Percentiles rank a stretch among this genome's conserved stretches.
Conservation (phyloP, 1,140 invertebrate genomes). For the Frieseomelitta varia region DNA sequence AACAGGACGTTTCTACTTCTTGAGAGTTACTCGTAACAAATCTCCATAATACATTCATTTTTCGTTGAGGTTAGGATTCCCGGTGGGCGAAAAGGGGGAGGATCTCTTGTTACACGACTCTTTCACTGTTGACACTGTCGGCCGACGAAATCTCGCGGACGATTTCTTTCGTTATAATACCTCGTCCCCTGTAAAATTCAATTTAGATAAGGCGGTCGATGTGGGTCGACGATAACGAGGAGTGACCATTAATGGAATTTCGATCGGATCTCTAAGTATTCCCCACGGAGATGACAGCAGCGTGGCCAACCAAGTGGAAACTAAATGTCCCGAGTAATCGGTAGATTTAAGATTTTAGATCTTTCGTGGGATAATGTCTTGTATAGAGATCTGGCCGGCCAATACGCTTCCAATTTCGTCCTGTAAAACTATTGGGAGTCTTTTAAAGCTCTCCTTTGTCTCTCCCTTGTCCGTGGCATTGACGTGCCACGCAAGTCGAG, state of each 20-base stretch:
- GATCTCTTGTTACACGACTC: not conserved
- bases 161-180: not conserved
- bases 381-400: not conserved
- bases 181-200: slow-evolving; percentile 11
- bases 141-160: not conserved
- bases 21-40: too few relatives aligned
- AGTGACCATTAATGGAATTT: slow-evolving; percentile 35
- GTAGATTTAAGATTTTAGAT: slow-evolving; percentile 42
- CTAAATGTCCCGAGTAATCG: slow-evolving; percentile 5
- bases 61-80: not conserved
- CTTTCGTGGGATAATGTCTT: not conserved
- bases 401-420: not conserved
- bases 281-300: slow-evolving; percentile 26
- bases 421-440: not conserved
- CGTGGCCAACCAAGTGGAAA: slow-evolving; percentile 17
- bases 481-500: too few relatives aligned
- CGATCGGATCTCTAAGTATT: slow-evolving; percentile 41
- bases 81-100: not conserved
- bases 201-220: slow-evolving; percentile 3
- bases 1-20: not conserved
- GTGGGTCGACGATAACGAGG: slow-evolving; percentile 20
- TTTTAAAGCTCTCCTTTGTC: too few relatives aligned
- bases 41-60: not conserved
- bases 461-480: not conserved
- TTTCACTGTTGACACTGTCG: not conserved